Evolutionary conservation across 2,113 vertebrate genomes (phyloP).

Genomic region (Apteryx mantelli): DNA sequence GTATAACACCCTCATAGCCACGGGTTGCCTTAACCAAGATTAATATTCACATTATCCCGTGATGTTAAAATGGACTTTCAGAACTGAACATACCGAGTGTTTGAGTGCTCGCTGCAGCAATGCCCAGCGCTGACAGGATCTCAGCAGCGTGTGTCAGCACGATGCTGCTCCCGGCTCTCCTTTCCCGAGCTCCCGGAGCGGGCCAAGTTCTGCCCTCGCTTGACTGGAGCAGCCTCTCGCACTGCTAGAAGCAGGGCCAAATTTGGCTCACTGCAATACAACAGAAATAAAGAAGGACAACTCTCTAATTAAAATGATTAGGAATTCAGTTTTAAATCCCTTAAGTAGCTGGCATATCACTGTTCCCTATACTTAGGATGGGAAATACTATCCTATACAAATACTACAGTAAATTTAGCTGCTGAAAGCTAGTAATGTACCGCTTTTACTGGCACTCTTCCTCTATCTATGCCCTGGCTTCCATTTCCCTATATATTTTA

Average conservation of each 20-base stretch:
- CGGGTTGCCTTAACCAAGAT: neutral
- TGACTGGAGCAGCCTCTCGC: accelerated
- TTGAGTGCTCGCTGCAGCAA: too few species aligned
- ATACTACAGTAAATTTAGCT: neutral
- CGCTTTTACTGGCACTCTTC: slow-evolving; percentile 23
- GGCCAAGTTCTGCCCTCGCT: neutral
- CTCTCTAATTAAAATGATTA: accelerated
- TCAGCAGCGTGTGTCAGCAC: accelerated
- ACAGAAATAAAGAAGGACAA: neutral
- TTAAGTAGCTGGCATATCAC: neutral
- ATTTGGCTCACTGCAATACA: accelerated
- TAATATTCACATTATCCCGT: neutral
- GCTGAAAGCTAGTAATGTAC: slow-evolving; percentile 2
- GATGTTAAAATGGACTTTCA: neutral
- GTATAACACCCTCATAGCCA: neutral
- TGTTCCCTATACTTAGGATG: neutral
- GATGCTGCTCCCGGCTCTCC: neutral
- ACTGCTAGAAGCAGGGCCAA: neutral
- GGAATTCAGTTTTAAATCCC: neutral
- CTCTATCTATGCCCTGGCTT: slow-evolving; percentile 19
- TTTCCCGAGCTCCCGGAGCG: accelerated
- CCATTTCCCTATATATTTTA: slow-evolving; percentile 10
- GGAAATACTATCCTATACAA: neutral
- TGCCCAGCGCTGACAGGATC: neutral
- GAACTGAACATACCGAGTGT: too few species aligned